Evolutionary conservation across 2,888 invertebrate genomes (phyloP).

Genomic region (Sarcophaga caerulescens): DNA sequence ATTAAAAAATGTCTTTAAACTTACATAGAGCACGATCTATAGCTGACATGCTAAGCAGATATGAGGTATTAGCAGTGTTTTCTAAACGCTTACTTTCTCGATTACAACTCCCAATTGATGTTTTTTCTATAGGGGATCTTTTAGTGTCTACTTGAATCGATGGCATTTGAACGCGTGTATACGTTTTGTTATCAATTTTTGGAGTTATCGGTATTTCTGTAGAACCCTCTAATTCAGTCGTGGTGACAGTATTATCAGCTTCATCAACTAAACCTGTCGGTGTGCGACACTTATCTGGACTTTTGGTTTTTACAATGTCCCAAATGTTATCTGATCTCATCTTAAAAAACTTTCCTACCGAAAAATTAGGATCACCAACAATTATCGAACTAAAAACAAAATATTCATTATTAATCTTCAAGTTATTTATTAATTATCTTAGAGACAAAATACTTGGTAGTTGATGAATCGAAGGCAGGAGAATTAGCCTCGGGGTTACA

Average conservation of each 20-base stretch:
- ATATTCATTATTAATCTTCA: neutral
- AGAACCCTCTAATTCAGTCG: slow-evolving; percentile 28
- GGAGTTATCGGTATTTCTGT: slow-evolving; percentile 71
- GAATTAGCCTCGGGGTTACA: slow-evolving; percentile 56
- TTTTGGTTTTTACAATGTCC: slow-evolving; percentile 73
- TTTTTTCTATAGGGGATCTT: neutral
- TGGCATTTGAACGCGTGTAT: slow-evolving; percentile 56
- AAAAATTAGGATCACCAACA: slow-evolving; percentile 76
- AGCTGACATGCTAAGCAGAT: slow-evolving; percentile 77
- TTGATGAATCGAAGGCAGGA: slow-evolving; percentile 61
- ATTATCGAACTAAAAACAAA: slow-evolving; percentile 73
- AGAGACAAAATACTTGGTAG: slow-evolving; percentile 71
- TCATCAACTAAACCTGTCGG: slow-evolving; percentile 72
- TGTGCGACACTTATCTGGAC: slow-evolving; percentile 71
- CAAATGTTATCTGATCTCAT: slow-evolving; percentile 77
- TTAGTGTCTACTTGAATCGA: neutral
- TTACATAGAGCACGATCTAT: slow-evolving; percentile 78
- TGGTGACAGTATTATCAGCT: slow-evolving; percentile 49
- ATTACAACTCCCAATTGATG: slow-evolving; percentile 45
- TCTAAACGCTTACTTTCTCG: slow-evolving; percentile 74
- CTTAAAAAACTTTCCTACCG: slow-evolving; percentile 78
- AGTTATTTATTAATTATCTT: neutral
- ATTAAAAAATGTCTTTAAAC: slow-evolving; percentile 40
- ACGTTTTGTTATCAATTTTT: slow-evolving; percentile 75
- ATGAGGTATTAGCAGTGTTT: slow-evolving; percentile 73